Conservation (phyloP, 2,113 vertebrate genomes). For the Centrocercus urophasianus region DNA sequence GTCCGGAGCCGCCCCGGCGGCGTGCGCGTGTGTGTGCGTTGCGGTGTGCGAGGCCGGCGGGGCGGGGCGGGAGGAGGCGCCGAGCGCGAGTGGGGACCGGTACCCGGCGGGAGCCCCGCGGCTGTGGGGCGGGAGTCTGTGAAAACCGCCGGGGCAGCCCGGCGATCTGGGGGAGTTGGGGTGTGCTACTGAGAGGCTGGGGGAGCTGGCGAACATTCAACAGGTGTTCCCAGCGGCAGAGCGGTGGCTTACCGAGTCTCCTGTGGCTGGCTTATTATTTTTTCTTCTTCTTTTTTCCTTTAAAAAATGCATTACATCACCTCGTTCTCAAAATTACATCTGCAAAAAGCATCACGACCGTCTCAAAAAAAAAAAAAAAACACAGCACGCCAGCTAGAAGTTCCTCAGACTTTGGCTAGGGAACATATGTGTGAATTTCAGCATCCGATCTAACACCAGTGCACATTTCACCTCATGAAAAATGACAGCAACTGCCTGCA, state of each 20-base stretch:
- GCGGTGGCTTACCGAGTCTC: not conserved
- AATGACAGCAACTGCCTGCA: constrained; percentile 20
- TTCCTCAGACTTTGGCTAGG: constrained; percentile 36
- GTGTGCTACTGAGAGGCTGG: no score
- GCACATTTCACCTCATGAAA: constrained; percentile 14
- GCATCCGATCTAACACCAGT: not conserved
- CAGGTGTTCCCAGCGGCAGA: constrained; percentile 13
- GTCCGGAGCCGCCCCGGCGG: not conserved
- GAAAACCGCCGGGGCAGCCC: not conserved
- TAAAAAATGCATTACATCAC: constrained; percentile 8
- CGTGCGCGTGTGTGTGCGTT: not conserved
- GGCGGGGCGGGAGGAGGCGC: not conserved
- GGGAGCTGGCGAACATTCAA: not conserved
- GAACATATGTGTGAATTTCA: constrained; percentile 37
- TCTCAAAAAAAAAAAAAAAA: not conserved
- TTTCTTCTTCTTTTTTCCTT: not conserved
- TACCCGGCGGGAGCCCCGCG: no score
- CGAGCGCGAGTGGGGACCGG: no score
- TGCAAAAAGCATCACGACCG: constrained; percentile 4
- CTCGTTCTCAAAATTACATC: constrained; percentile 40
- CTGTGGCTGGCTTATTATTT: not conserved
- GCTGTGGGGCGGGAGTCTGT: no score
- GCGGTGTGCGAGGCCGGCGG: not conserved
- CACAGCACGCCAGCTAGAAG: not conserved
- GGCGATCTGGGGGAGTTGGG: no score